Base-by-base conservation (phyloP, 1,140 invertebrate genomes). In the Bombus superbus region DNA sequence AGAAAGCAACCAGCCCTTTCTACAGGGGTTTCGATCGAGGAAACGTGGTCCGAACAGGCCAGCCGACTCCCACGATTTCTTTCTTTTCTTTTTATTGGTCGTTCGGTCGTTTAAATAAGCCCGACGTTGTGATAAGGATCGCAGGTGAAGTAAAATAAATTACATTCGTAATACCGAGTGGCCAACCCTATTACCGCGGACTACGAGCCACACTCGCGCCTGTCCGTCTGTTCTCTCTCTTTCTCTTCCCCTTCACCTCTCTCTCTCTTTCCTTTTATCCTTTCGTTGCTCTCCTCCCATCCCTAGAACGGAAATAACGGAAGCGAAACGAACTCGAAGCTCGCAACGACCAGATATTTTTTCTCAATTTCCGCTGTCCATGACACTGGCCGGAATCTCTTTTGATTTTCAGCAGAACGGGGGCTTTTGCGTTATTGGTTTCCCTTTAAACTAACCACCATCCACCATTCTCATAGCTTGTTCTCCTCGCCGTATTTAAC, bases 111-210 rank as follows among this genome's bases (percentile, higher is more conserved):
- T 90, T 90, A 88, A 90, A 90, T 90, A 90, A 88, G 77, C 86
- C 79, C 76, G 64, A 64, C 62, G 78, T 71, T 71, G 69, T 71
- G 91, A 91, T 92, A 88, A 88, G 83, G 69, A 91, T 92, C 89
- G 89, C 90, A 62, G 68, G 53, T 81, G 84, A 87, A 91, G 85
- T 90, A 90, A 91, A 91, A 92, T 91, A 92, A 91, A 92, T 90
- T 88, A 83, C 77, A 77, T 91, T 87, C 84, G 88, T 91, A 92
- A 88, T 86, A 86, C 74, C 81, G 78, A 90, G 81, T 80, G 87
- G 73, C 68, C 79, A 81, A 69, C 38, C 53, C 57, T 83, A 83
- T 86, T 90, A 88, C 79, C 62, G 32, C 77, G 11, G 42, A 53
- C 66, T 88, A 64, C 73, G 42, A 64, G 82, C 85, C 73, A 62